Base-by-base conservation (phyloP, 2,113 vertebrate species). In the Rana temporaria region DNA sequence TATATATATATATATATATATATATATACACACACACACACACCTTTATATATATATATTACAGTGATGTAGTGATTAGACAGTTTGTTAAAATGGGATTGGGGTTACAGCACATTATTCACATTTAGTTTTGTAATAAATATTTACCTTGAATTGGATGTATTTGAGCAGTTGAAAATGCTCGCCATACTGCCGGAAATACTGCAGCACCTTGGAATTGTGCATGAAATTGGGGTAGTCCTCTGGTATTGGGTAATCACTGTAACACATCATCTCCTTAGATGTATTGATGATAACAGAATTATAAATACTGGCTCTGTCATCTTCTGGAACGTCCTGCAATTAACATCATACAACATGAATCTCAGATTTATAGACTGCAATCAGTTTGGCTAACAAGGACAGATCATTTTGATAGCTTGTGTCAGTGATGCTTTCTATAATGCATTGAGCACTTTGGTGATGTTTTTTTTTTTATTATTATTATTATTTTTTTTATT, bases 211-310 rank as follows among this genome's bases (percentile, higher is more conserved):
- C 55, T 90, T 89, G n/a, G 90, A 79, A 55, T 98, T 92, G 30
- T 88, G 90, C 88, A 96, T 89, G 85, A 85, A 99, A 86, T 88
- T 97, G 64, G 98, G 96, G 79, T 90, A 98, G 78, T 95, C 85
- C 20, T 93, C 94, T 0, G 91, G 97, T 88, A 91, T 95, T 38
- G 97, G 96, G 66, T 96, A 99, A 79, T 99, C 95, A 0, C 96
- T 98, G 86, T 94, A 98, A 88, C 95, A 96, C 87, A 95, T 96
- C 93, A 98, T 97, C 88, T 98, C 98, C 87, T 98, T 99, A 52
- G 95, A 96, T 69, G 95, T 93, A 84, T 99, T 98, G 74, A 87
- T 92, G 60, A 96, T 90, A 83, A 98, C 67, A 0, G 96, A 98
- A 62, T 78, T 92, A 84, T 99, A 98, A 82, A 97, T 92, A 0